Evolutionary conservation across 2,113 vertebrate species (phyloP), one percentile per base, ranked within the genome.

Genomic region (Chloroceryle aenea): DNA sequence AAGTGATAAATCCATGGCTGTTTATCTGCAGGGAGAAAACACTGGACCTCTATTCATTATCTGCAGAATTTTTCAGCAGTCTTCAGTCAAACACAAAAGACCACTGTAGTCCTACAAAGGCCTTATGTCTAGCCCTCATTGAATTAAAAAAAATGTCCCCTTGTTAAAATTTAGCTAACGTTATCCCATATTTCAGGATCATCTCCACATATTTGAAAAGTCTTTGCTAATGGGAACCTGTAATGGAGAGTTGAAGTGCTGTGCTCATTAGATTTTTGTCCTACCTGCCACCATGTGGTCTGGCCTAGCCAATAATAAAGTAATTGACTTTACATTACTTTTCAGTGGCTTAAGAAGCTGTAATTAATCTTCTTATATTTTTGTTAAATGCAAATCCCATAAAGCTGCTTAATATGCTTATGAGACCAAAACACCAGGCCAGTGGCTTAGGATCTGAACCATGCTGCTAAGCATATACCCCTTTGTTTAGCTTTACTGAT

Each of bases 301-400:
- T 62, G n/a, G 14, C n/a, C 67, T 63, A 66, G 32, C 81, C 69
- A 94, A 75, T 85, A 94, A 80, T 32, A 47, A 40, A 92, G 66
- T 95, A 94, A 96, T 82, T 90, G 76, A 87, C 96, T 92, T 94
- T 89, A 52, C 81, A 82, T 95, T 90, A 83, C 85, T 72, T 95
- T 89, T 84, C 72, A 89, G 68, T 53, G 59, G 38, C 50, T 80
- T 97, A 87, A 93, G 71, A 78, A 96, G 85, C 64, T 90, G 43
- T 75, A 89, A 93, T 96, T 95, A 94, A 97, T 96, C 88, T 95
- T 85, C 86, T 96, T 93, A 84, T 38, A 56, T 67, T 95, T 95
- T 85, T 94, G 69, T 81, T 91, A 92, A 93, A 93, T 75, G 26
- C 62, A 89, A 93, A 96, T 96, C 95, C 75, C 52, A 52, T 96